Percentiles rank a stretch among this genome's conserved stretches.
Conservation (phyloP, 1,140 invertebrate species). For the Varroa destructor region DNA sequence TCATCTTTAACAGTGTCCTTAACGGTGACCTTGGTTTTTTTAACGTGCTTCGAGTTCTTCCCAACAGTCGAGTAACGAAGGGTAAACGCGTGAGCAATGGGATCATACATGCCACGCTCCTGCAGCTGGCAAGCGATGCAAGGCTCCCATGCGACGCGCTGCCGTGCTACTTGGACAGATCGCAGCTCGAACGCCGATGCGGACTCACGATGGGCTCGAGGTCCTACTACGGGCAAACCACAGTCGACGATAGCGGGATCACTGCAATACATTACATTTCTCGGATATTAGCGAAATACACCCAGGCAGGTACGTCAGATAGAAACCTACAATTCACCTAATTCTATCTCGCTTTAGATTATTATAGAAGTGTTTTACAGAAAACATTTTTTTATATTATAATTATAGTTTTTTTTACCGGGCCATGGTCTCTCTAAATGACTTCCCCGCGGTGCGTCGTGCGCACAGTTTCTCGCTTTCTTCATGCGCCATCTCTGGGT, state of each 20-base stretch:
- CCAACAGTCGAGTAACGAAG: not conserved
- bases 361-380: too few species aligned
- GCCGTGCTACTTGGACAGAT: not conserved
- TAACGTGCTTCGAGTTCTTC: not conserved
- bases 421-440: too few species aligned
- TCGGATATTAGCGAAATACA: not conserved
- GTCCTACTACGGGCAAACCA: not conserved
- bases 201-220: too few species aligned
- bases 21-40: too few species aligned
- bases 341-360: too few species aligned
- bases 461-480: too few species aligned
- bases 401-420: too few species aligned
- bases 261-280: not conserved
- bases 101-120: not conserved
- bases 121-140: conserved; percentile 8
- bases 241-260: conserved; percentile 21
- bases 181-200: conserved; percentile 2
- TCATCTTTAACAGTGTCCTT: too few species aligned
- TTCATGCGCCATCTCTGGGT: too few species aligned
- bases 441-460: too few species aligned
- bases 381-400: too few species aligned
- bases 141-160: conserved; percentile 8
- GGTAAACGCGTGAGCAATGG: not conserved
- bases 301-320: not conserved
- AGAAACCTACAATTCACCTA: too few species aligned